Percentiles rank a stretch among this genome's conserved stretches.
These are phyloP conservation scores for Gyps fulvus DNA, from an alignment of 2,113 vertebrate species.

Conservation along the genomic window DNA sequence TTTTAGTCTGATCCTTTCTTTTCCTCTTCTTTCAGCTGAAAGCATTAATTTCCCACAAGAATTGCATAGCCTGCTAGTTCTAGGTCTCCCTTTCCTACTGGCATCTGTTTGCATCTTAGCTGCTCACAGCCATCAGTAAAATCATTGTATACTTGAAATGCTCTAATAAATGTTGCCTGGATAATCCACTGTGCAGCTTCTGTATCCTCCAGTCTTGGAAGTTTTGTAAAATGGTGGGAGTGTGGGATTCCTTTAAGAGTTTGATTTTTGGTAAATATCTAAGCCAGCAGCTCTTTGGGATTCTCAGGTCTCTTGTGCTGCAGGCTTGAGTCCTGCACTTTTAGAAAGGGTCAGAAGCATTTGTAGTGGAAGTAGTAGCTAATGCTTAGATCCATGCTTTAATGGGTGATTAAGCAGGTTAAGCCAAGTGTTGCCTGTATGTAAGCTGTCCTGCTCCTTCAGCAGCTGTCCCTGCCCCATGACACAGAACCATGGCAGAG, in stretches of 20 bases:
- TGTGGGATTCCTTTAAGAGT: neutral
- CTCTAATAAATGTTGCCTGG: conserved; percentile 59
- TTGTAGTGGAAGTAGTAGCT: neutral
- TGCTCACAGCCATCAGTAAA: conserved; percentile 4
- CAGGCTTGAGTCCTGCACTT: neutral
- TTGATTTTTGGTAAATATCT: neutral
- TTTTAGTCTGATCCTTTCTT: neutral
- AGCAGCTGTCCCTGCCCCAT: neutral
- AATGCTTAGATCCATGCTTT: neutral
- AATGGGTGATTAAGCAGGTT: neutral
- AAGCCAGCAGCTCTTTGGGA: neutral
- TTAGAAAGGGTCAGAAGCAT: neutral
- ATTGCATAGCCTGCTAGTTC: neutral
- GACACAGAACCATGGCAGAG: neutral
- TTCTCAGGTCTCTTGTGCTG: neutral
- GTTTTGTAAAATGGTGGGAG: neutral
- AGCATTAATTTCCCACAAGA: neutral
- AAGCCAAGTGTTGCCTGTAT: neutral
- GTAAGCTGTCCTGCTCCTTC: neutral
- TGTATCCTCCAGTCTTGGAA: neutral
- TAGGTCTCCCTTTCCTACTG: conserved; percentile 1
- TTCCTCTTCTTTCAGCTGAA: neutral
- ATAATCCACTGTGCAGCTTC: conserved; percentile 2
- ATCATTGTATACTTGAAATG: conserved; percentile 55
- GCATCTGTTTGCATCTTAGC: neutral